Percentiles rank a stretch among this genome's conserved stretches.
These are phyloP conservation scores for Drosophila bipectinata DNA, from an alignment of 1,140 invertebrate species.

Conservation along the genomic window DNA sequence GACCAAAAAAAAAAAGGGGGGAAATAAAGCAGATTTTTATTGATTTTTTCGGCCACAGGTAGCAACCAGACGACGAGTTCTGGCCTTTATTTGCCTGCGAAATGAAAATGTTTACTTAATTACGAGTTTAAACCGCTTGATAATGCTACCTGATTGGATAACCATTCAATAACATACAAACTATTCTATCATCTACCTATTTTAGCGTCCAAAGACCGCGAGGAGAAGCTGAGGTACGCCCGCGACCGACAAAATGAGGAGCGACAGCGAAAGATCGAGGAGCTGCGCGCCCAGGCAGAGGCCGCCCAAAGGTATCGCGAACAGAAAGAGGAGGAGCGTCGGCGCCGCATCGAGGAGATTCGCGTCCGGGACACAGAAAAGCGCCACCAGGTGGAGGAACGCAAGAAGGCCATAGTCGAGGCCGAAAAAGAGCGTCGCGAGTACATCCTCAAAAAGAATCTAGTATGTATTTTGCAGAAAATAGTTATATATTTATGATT, in stretches of 20 bases:
- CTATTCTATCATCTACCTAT: not conserved
- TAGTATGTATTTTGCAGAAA: slow-evolving; percentile 44
- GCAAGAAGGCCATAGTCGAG: slow-evolving; percentile 93
- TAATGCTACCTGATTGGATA: not conserved
- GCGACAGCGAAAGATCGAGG: slow-evolving; percentile 92
- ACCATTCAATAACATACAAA: slow-evolving; percentile 3
- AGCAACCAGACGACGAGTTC: slow-evolving; percentile 31
- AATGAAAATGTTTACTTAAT: slow-evolving; percentile 32
- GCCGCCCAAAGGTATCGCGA: slow-evolving; percentile 94
- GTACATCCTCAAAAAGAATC: slow-evolving; percentile 92
- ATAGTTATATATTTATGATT: not conserved
- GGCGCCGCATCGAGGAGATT: slow-evolving; percentile 91
- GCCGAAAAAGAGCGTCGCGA: slow-evolving; percentile 93
- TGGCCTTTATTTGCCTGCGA: slow-evolving; percentile 52
- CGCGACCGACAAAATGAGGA: slow-evolving; percentile 94
- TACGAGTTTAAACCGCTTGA: slow-evolving; percentile 19
- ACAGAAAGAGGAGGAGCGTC: slow-evolving; percentile 93
- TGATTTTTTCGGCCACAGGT: slow-evolving; percentile 56
- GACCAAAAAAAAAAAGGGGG: slow-evolving; percentile 42
- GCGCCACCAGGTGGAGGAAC: slow-evolving; percentile 91
- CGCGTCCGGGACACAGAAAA: slow-evolving; percentile 90
- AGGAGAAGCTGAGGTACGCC: slow-evolving; percentile 87
- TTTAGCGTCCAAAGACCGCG: slow-evolving; percentile 84
- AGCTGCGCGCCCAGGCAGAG: slow-evolving; percentile 92
- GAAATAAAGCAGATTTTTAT: slow-evolving; percentile 34